These are phyloP conservation scores for Chitala chitala DNA, from an alignment of 2,113 vertebrate genomes.

Conservation along the genomic window DNA sequence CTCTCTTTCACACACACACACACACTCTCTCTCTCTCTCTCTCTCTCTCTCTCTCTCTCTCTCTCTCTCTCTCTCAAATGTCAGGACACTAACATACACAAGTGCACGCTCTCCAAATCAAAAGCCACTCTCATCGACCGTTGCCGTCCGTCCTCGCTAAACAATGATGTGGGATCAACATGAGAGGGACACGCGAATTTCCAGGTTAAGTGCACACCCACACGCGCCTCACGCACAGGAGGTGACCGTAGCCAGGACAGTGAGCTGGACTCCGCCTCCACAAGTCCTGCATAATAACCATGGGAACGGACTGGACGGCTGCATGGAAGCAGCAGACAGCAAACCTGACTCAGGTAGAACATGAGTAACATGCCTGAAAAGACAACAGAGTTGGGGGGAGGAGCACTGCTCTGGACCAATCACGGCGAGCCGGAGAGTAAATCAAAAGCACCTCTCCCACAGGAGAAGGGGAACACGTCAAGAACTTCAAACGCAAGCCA, in stretches of 20 bases:
- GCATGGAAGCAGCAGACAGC: slow-evolving; percentile 39
- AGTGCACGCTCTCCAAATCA: not conserved
- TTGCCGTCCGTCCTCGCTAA: too few species aligned
- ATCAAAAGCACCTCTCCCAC: too few species aligned
- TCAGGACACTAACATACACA: too few species aligned
- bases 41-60: too few species aligned
- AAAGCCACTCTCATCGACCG: not conserved
- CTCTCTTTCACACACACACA: not conserved
- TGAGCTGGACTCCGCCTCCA: not conserved
- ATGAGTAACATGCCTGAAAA: slow-evolving; percentile 30
- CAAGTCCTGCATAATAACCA: slow-evolving; percentile 32
- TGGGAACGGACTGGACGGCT: slow-evolving; percentile 27
- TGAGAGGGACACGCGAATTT: too few species aligned
- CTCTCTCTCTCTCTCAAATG: too few species aligned
- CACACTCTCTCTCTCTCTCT: too few species aligned
- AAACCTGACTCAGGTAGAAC: slow-evolving; percentile 42
- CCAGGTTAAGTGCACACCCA: too few species aligned
- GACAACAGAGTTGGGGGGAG: slow-evolving; percentile 14
- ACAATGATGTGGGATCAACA: not conserved
- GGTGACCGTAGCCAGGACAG: not conserved
- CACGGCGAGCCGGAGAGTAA: not conserved
- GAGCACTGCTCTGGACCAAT: slow-evolving; percentile 11
- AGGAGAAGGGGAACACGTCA: not conserved
- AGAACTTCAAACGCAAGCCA: slow-evolving; percentile 3
- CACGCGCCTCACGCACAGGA: too few species aligned